A percentile compares a stretch with the other conserved stretches of the same genome.
Conservation (phyloP, 37 sponge, comb jelly and placozoan genomes). For the Cladorhizidae sp. region DNA sequence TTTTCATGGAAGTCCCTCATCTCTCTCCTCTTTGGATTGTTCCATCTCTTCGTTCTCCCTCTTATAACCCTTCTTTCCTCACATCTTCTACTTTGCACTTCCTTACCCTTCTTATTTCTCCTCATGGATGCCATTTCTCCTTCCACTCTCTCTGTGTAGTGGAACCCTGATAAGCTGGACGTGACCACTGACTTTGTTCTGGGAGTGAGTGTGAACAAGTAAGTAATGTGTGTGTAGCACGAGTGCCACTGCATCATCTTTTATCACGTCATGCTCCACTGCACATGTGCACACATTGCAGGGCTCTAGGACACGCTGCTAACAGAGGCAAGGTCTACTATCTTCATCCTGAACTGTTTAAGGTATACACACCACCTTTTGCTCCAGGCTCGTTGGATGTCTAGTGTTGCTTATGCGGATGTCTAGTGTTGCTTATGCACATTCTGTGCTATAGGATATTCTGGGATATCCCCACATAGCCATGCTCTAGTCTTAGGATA, state of each 20-base stretch:
- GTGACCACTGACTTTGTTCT: conserved; percentile 60
- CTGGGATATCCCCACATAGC: too few species aligned
- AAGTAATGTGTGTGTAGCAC: conserved; percentile 2
- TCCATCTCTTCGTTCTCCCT: too few species aligned
- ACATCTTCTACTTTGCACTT: too few species aligned
- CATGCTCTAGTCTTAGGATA: too few species aligned
- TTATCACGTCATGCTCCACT: background rate
- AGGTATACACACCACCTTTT: conserved; percentile 53
- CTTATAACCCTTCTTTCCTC: too few species aligned
- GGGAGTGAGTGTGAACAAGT: conserved; percentile 85
- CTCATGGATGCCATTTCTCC: background rate
- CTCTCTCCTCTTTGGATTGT: too few species aligned
- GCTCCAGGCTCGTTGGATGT: too few species aligned
- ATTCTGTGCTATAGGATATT: too few species aligned
- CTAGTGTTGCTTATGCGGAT: too few species aligned
- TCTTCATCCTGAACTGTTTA: conserved; percentile 85
- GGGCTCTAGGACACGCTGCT: conserved; percentile 77
- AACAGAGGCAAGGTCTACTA: conserved; percentile 83
- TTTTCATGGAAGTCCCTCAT: too few species aligned
- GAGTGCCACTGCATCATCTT: background rate
- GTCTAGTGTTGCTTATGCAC: too few species aligned
- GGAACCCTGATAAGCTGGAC: conserved; percentile 69
- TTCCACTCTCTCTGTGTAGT: conserved; percentile 31
- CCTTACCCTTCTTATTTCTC: background rate
- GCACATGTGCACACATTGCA: background rate